Base-by-base conservation (phyloP, 2,113 vertebrate genomes). In the Gasterosteus nipponicus region DNA sequence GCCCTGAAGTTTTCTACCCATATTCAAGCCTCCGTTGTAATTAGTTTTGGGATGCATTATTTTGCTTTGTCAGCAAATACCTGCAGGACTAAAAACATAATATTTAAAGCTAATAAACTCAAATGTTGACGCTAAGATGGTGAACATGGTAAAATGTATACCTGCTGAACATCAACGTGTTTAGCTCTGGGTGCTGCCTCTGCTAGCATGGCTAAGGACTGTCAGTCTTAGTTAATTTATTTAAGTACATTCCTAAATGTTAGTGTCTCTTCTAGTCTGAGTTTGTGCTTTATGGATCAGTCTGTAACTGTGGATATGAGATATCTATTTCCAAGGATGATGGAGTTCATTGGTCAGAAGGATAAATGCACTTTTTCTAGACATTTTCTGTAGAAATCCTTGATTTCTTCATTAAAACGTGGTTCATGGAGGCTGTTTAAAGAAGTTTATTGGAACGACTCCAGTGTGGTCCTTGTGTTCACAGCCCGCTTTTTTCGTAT, bases 231-330 rank as follows among this genome's bases (percentile, higher is more conserved):
- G 49, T 60, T 67, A 42, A 5, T 75, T 47, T 63, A 18, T 54
- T 75, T 83, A 33, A 53, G 5, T 42, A 56, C 78, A 76, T 87
- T 90, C 58, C 60, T 10, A 47, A 42, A 53, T 65, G 14, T 42
- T 75, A 56, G 31, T 10, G 61, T 1, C 62, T 56, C 33, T 35
- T 35, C 10, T 58, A 46, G 75, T 79, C 7, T 38, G 35, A 10
- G 41, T 70, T 72, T 4, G 60, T 54, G 16, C 42, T 63, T 76
- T 33, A 59, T n/a, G 63, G 16, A 38, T 70, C 47, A 2, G 42
- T 46, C 12, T 61, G 22, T 60, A 31, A 53, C 26, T 31, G 22
- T n/a, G 38, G 19, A 66, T n/a, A 66, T 18, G 11, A 67, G 0
- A 7, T 51, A 6, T 69, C 11, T 62, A 7, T 46, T 56, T 65